Evolutionary conservation across 1,140 invertebrate genomes (phyloP).

Genomic region (Diorhabda carinulata): DNA sequence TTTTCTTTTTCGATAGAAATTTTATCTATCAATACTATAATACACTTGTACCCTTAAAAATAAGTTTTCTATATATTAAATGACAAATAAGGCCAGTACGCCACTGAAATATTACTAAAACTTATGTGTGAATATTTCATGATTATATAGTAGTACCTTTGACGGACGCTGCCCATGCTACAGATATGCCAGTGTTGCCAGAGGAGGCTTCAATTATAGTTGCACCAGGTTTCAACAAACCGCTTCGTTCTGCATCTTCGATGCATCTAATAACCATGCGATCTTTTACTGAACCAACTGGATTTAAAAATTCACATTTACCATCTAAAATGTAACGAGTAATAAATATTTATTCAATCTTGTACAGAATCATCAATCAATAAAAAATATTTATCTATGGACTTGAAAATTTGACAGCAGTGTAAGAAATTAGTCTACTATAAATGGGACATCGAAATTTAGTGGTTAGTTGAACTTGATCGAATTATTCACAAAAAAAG

Average conservation of each 20-base stretch:
- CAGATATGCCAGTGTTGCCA: neutral
- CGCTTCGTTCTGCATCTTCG: neutral
- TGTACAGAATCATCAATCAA: no score
- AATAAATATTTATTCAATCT: neutral
- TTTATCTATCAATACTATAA: slow-evolving; percentile 69
- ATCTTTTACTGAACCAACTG: neutral
- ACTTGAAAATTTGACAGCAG: no score
- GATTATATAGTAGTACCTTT: neutral
- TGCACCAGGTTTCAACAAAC: neutral
- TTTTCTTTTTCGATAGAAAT: slow-evolving; percentile 97
- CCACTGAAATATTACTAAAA: no score
- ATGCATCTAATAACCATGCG: neutral
- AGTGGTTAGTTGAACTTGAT: no score
- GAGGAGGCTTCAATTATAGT: neutral
- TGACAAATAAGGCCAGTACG: no score
- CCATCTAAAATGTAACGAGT: neutral
- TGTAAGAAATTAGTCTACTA: no score
- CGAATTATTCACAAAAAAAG: no score
- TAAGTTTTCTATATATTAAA: no score
- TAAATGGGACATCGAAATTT: no score
- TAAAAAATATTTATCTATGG: no score
- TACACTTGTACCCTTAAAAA: neutral
- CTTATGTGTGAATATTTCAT: no score
- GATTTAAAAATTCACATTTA: neutral
- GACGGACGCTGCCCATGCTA: neutral